Conservation (phyloP, 1,140 invertebrate species). For the Condylostylus longicornis region DNA sequence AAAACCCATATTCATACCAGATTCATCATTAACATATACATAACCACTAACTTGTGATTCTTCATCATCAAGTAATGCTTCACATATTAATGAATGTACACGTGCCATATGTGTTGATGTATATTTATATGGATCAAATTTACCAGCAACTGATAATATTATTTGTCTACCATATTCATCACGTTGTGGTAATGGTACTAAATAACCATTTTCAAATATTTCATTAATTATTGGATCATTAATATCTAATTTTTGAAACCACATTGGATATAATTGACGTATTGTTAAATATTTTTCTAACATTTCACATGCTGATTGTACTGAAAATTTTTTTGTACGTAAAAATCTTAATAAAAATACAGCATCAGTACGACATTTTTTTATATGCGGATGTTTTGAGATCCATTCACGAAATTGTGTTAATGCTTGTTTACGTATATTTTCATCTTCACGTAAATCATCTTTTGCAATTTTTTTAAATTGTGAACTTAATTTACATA, state of each 20-base stretch:
- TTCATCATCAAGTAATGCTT: slow-evolving; percentile 63
- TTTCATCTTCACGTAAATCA: slow-evolving; percentile 58
- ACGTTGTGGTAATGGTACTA: slow-evolving; percentile 58
- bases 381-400: slow-evolving; percentile 56
- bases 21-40: slow-evolving; percentile 69
- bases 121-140: slow-evolving; percentile 55
- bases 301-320: slow-evolving; percentile 69
- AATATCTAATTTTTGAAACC: slow-evolving; percentile 65
- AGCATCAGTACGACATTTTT: slow-evolving; percentile 56
- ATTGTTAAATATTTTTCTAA: slow-evolving; percentile 71
- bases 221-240: slow-evolving; percentile 52
- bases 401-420: slow-evolving; percentile 62
- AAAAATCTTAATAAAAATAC: slow-evolving; percentile 70
- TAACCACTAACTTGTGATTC: slow-evolving; percentile 63
- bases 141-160: slow-evolving; percentile 56
- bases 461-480: slow-evolving; percentile 41
- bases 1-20: slow-evolving; percentile 65
- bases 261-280: slow-evolving; percentile 61
- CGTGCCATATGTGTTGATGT: slow-evolving; percentile 61
- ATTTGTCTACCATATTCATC: slow-evolving; percentile 57
- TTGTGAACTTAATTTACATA: slow-evolving; percentile 17
- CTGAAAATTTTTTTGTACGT: slow-evolving; percentile 70
- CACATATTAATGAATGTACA: slow-evolving; percentile 58
- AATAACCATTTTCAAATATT: slow-evolving; percentile 65
- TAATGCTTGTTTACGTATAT: slow-evolving; percentile 48